A percentile compares a stretch with the other conserved stretches of the same genome.
Conservation (phyloP, 2,888 invertebrate genomes). For the Eupithecia subumbrata region DNA sequence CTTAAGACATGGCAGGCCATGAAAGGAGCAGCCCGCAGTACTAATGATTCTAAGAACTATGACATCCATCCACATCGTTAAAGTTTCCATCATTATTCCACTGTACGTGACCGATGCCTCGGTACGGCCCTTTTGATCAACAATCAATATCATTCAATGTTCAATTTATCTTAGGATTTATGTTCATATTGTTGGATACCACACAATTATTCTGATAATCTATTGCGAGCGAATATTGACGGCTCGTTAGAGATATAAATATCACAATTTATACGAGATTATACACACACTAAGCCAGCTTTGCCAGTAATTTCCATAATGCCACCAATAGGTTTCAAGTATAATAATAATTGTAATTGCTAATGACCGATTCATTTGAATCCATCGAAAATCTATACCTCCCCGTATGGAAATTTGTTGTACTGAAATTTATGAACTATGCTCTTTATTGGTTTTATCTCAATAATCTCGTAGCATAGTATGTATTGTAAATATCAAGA, state of each 20-base stretch:
- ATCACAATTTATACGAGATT: slow-evolving; percentile 5
- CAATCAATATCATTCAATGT: slow-evolving; percentile 69
- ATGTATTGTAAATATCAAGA: background rate
- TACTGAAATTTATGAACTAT: background rate
- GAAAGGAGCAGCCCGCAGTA: slow-evolving; percentile 36
- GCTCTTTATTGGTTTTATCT: background rate
- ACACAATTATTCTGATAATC: slow-evolving; percentile 63
- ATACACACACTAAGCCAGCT: background rate
- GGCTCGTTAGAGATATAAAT: slow-evolving; percentile 19
- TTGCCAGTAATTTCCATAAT: background rate
- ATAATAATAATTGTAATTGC: background rate
- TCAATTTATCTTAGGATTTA: slow-evolving; percentile 75
- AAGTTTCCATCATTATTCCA: slow-evolving; percentile 61
- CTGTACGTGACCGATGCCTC: slow-evolving; percentile 62
- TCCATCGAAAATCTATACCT: background rate
- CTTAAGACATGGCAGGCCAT: slow-evolving; percentile 40
- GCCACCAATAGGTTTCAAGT: too few species aligned
- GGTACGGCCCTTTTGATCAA: slow-evolving; percentile 70
- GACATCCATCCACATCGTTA: slow-evolving; percentile 64
- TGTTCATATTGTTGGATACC: slow-evolving; percentile 69
- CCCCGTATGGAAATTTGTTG: background rate
- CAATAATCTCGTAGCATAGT: background rate
- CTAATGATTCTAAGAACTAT: slow-evolving; percentile 58
- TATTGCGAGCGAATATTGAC: slow-evolving; percentile 47
- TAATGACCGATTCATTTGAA: background rate